Base-by-base conservation (phyloP, 2,113 vertebrate species). In the Cephalopterus ornatus region DNA sequence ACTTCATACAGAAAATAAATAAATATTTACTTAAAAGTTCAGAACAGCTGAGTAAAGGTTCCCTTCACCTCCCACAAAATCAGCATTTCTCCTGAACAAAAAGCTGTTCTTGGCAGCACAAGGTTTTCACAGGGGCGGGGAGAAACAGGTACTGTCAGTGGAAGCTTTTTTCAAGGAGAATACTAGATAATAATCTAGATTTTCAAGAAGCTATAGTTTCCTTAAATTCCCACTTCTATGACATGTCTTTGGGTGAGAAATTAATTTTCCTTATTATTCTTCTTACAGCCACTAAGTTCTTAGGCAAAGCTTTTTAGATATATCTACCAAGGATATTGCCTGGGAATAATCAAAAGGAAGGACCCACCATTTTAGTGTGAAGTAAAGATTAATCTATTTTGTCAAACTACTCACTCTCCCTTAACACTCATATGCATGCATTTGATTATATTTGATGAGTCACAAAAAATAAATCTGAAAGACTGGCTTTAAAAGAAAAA, bases 21-120 rank as follows among this genome's bases (percentile, higher is more conserved):
- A 95, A 96, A 95, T 97, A 96, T 97, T 97, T 95, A 88, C 91
- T 91, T 78, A 27, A 79, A 92, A 72, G 62, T 92, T 94, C 70
- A 72, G 87, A 95, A 82, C 41, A 94, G 81, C 80, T 95, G 87
- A 92, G 58, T 78, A 85, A 92, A 97, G 39, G 61, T 89, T 95
- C 80, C 66, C 26, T 85, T 95, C 41, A 32, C 41, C 65, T 95
- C 39, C 8, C 22, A 75, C 49, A 82, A 58, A 89, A 92, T 89
- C 84, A 88, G 55, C 68, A 41, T 74, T 96, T 94, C 67, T 92
- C 42, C 49, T 39, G 37, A 93, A 77, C 27, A 59, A 83, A 65
- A 82, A 63, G 42, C 39, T 63, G 11, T 7, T 76, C 13, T 80
- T 39, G 65, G 37, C 55, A 90, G 61, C n/a, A 26, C 12, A 26